A percentile compares a stretch with the other conserved stretches of the same genome.
phyloP scores from a whole-genome alignment of 2,888 invertebrate species.

The Sipha maydis region DNA sequence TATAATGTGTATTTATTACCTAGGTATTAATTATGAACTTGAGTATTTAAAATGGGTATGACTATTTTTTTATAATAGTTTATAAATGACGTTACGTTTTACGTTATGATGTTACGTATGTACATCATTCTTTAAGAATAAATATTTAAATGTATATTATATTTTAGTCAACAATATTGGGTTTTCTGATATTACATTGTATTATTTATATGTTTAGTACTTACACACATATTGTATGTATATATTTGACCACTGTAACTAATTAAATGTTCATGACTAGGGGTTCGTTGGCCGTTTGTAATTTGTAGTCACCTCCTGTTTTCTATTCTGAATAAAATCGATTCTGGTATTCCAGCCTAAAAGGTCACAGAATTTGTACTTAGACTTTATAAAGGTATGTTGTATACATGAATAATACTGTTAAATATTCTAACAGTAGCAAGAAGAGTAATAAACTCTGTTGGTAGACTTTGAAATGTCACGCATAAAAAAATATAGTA shows the following conservation, averaged over 20 bases:
- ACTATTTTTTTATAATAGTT: too few relatives aligned
- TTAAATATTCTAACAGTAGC: neutral
- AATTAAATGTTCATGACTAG: slow-evolving; percentile 35
- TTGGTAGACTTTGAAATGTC: slow-evolving; percentile 52
- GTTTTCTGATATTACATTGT: neutral
- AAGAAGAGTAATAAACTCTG: slow-evolving; percentile 15
- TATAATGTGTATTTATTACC: too few relatives aligned
- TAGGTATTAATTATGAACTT: too few relatives aligned
- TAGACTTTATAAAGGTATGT: neutral
- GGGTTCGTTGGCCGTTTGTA: slow-evolving; percentile 37
- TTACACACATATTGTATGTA: neutral
- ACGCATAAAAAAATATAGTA: slow-evolving; percentile 33
- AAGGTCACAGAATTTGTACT: slow-evolving; percentile 23
- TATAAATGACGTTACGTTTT: too few relatives aligned
- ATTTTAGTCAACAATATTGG: neutral
- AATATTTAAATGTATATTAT: neutral
- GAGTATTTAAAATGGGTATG: too few relatives aligned
- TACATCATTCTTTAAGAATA: neutral
- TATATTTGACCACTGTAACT: neutral
- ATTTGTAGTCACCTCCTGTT: slow-evolving; percentile 23
- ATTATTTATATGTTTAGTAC: neutral
- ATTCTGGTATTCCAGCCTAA: slow-evolving; percentile 28
- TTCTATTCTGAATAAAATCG: slow-evolving; percentile 30
- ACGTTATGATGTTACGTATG: too few relatives aligned
- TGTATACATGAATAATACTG: neutral